Conservation (phyloP, 2,888 invertebrate species). For the Neoaliturus tenellus region DNA sequence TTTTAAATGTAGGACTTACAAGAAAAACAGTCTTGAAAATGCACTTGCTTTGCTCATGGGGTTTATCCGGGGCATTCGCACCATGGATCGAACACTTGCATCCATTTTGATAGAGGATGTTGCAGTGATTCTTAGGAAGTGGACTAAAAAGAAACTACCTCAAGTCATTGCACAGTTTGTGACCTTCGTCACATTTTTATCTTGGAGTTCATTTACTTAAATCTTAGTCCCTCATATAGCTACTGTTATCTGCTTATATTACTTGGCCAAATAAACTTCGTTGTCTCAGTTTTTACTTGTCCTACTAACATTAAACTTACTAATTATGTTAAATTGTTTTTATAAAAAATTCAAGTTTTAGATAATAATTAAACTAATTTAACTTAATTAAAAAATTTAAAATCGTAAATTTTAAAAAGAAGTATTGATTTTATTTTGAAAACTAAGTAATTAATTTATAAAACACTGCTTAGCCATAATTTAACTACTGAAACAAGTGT, state of each 20-base stretch:
- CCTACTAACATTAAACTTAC: slow-evolving; percentile 58
- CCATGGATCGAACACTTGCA: slow-evolving; percentile 40
- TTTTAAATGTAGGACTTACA: slow-evolving; percentile 53
- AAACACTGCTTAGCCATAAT: too few relatives aligned
- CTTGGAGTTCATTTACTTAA: background rate
- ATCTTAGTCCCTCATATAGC: background rate
- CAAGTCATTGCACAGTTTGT: background rate
- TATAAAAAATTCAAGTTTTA: too few relatives aligned
- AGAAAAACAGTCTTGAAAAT: slow-evolving; percentile 41
- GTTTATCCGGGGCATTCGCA: slow-evolving; percentile 30
- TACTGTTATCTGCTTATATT: background rate
- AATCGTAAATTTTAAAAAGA: too few relatives aligned
- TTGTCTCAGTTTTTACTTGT: background rate
- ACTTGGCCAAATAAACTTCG: background rate
- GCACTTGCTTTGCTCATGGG: slow-evolving; percentile 18
- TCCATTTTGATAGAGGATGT: slow-evolving; percentile 4
- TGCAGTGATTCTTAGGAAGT: background rate
- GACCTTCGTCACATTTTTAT: background rate
- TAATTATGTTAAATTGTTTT: background rate
- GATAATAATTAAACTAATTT: too few relatives aligned
- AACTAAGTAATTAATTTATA: too few relatives aligned
- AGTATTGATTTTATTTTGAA: too few relatives aligned
- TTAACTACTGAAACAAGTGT: too few relatives aligned
- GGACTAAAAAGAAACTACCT: background rate
- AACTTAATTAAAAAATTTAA: too few relatives aligned